These are phyloP conservation scores for Drosophila truncata DNA, from an alignment of 1,140 invertebrate species.

Conservation along the genomic window DNA sequence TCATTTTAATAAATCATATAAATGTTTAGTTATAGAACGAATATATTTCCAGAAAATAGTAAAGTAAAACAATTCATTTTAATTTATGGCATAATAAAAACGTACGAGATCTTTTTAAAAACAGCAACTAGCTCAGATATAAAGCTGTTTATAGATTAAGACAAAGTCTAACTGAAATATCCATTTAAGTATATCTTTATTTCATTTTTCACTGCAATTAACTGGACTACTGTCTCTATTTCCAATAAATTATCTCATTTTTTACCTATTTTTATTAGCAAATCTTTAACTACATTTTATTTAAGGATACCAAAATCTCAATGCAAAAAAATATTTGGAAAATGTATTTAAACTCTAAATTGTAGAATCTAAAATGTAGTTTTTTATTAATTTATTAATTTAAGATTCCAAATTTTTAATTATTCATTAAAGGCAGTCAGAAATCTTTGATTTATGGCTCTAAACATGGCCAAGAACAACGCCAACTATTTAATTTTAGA, in stretches of 20 bases:
- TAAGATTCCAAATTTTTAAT: not conserved
- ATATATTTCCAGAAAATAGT: not conserved
- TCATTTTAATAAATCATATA: not conserved
- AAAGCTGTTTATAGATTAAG: not conserved
- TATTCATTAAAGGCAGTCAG: not conserved
- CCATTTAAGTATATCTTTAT: not conserved
- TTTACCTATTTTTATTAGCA: not conserved
- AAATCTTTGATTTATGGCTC: constrained; percentile 27
- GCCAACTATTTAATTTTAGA: constrained; percentile 24
- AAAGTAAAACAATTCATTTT: not conserved
- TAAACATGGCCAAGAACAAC: constrained; percentile 13
- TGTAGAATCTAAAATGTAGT: too few relatives aligned
- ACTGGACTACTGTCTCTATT: not conserved
- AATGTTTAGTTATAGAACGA: not conserved
- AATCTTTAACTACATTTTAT: not conserved
- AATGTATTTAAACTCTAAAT: not conserved
- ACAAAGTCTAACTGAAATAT: not conserved
- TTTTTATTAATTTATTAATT: too few relatives aligned
- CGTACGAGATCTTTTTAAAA: not conserved
- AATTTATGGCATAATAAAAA: not conserved
- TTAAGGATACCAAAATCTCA: not conserved
- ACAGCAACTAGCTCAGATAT: not conserved
- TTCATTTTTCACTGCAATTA: not conserved
- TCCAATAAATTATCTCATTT: not conserved
- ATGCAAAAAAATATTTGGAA: constrained; percentile 9